Base-by-base conservation (phyloP, 2,113 vertebrate genomes). In the Excalfactoria chinensis region DNA sequence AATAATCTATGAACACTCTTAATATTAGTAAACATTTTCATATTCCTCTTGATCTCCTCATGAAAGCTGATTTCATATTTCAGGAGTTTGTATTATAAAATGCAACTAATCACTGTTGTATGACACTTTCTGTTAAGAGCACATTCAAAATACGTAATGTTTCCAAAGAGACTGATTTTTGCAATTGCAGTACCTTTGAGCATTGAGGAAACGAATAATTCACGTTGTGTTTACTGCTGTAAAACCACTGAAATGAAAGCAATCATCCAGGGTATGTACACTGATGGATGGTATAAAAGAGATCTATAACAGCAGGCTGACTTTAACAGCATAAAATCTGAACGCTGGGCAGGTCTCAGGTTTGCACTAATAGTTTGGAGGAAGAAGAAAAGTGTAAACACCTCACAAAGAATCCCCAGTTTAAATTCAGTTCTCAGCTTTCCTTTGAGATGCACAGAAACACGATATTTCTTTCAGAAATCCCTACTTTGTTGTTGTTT, bases 401-500 rank as follows among this genome's bases (percentile, higher is more conserved):
- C 32, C 55, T 91, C 74, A 67, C 37, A 67, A 55, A 86, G 95
- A 94, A 64, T 56, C 48, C 32, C 93, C 53, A 35, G 4, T 90
- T 89, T 70, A 55, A 86, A 93, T 90, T 89, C 56, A 74, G 3
- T 93, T 94, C 74, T 92, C 84, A 79, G 95, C 78, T 94, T 93
- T 90, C 71, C 68, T 87, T 92, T 87, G 90, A 90, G 74, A 96
- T 49, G 72, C 63, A 69, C 89, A 92, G 86, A 84, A 93, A 51
- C 40, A 51, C 0, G 49, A 25, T 83, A 84, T 90, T 87, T 90
- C 82, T 94, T 93, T 89, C 89, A 80, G 89, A 89, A 87, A 93
- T 86, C 60, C 15, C 84, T 73, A 82, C 74, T 92, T 95, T 96
- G 93, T 94, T 96, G 78, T 94, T 96, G 93, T 94, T 96, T 96